Percentiles rank a stretch among this genome's conserved stretches.
phyloP scores from a whole-genome alignment of 2,797 vertebrate genomes.

The Lacerta viridis region DNA sequence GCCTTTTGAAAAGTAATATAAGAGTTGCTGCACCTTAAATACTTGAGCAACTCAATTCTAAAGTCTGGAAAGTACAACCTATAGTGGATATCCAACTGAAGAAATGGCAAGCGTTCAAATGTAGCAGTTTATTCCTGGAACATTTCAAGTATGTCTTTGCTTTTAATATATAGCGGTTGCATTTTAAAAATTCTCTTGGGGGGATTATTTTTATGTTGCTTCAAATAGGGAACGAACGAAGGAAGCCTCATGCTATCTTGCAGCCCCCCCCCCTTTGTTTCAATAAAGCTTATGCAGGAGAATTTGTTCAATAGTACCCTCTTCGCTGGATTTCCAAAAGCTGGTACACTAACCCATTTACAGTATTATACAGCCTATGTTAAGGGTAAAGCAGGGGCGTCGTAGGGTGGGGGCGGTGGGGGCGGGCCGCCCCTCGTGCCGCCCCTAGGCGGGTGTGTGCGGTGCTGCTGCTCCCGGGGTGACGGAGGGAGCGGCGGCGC shows the following conservation, averaged over 20 bases:
- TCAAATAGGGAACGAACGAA: background rate
- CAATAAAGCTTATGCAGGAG: background rate
- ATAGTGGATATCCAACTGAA: background rate
- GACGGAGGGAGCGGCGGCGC: too few relatives aligned
- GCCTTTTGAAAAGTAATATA: background rate
- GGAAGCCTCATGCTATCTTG: too few relatives aligned
- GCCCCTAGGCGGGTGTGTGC: too few relatives aligned
- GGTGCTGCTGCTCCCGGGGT: too few relatives aligned
- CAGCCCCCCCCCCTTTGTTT: slow-evolving; percentile 8
- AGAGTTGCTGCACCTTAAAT: background rate
- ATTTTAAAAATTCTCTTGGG: background rate
- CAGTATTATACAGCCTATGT: too few relatives aligned
- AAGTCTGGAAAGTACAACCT: slow-evolving; percentile 1
- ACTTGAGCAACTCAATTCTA: background rate
- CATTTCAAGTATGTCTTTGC: background rate
- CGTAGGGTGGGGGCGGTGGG: too few relatives aligned
- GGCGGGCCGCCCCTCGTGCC: too few relatives aligned
- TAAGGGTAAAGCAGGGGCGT: too few relatives aligned
- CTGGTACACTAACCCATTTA: background rate
- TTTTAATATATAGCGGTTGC: background rate
- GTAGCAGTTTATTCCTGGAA: background rate
- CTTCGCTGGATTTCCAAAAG: background rate
- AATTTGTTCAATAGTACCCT: background rate
- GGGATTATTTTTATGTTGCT: background rate
- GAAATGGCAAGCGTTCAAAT: background rate